A percentile compares a stretch with the other conserved stretches of the same genome.
Evolutionary conservation across 2,797 vertebrate genomes (phyloP).

Genomic region (Danio aesculapii): DNA sequence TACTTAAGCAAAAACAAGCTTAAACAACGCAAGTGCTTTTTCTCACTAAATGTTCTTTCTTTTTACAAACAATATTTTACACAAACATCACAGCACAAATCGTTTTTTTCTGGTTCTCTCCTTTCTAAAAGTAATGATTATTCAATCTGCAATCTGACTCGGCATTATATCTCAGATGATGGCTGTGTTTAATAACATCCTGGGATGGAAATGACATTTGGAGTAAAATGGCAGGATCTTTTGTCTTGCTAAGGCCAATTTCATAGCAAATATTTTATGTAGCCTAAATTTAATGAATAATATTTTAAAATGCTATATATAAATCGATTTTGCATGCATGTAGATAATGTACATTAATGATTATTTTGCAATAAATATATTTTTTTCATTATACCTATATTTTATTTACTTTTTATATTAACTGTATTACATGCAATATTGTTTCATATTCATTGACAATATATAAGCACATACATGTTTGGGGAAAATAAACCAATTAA

Average conservation of each 20-base stretch:
- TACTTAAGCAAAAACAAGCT: too few species aligned
- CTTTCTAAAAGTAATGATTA: background rate
- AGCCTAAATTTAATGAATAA: background rate
- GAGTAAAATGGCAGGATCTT: background rate
- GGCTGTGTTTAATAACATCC: constrained; percentile 8
- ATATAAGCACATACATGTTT: too few species aligned
- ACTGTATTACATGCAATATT: too few species aligned
- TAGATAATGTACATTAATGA: background rate
- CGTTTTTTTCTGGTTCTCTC: background rate
- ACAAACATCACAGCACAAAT: background rate
- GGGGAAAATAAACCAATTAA: too few species aligned
- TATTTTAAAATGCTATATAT: background rate
- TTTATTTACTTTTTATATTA: too few species aligned
- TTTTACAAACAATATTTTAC: background rate
- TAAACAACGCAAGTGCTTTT: too few species aligned
- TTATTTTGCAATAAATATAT: background rate
- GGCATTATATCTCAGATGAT: background rate
- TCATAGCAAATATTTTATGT: background rate
- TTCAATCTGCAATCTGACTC: background rate
- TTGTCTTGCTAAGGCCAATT: background rate
- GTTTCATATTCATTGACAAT: too few species aligned
- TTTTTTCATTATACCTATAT: too few species aligned
- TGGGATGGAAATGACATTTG: background rate
- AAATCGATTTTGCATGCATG: background rate
- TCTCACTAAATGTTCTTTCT: background rate